Conservation (phyloP, 2,888 invertebrate genomes). For the Nematopogon swammerdamellus region DNA sequence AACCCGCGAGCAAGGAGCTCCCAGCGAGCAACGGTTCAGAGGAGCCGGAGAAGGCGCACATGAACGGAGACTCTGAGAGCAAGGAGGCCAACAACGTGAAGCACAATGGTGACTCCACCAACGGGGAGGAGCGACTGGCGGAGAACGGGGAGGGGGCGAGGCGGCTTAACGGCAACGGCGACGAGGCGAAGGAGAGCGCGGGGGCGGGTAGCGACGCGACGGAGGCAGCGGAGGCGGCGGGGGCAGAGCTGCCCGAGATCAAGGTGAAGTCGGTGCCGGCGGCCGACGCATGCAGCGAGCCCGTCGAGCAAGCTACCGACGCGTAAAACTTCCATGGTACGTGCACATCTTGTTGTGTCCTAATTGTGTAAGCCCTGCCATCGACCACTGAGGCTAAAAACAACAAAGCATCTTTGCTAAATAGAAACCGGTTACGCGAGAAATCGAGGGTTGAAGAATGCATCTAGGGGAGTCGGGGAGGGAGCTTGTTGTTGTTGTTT, state of each 20-base stretch:
- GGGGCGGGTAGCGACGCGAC: constrained; percentile 38
- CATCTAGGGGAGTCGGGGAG: too few relatives aligned
- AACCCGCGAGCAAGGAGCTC: constrained; percentile 4
- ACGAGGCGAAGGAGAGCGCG: constrained; percentile 27
- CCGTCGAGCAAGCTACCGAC: constrained; percentile 50
- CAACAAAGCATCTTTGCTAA: too few relatives aligned
- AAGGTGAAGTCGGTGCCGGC: constrained; percentile 57
- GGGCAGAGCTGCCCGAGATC: constrained; percentile 31
- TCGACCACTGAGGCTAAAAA: too few relatives aligned
- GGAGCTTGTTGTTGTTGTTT: too few relatives aligned
- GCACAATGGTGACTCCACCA: constrained; percentile 20
- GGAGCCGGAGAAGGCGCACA: constrained; percentile 23
- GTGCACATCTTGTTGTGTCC: constrained; percentile 14
- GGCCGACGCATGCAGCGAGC: constrained; percentile 37
- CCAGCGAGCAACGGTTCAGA: constrained; percentile 4
- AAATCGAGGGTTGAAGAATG: too few relatives aligned
- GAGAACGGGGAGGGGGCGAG: constrained; percentile 26
- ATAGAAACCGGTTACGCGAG: too few relatives aligned
- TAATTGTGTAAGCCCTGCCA: too few relatives aligned
- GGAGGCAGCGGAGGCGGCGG: not conserved
- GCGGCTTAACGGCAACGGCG: constrained; percentile 21
- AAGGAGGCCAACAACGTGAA: constrained; percentile 11
- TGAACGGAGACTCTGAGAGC: constrained; percentile 29
- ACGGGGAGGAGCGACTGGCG: constrained; percentile 21
- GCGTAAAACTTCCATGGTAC: constrained; percentile 39